Conservation (phyloP, 2,797 vertebrate genomes). For the Danionella dracula region DNA sequence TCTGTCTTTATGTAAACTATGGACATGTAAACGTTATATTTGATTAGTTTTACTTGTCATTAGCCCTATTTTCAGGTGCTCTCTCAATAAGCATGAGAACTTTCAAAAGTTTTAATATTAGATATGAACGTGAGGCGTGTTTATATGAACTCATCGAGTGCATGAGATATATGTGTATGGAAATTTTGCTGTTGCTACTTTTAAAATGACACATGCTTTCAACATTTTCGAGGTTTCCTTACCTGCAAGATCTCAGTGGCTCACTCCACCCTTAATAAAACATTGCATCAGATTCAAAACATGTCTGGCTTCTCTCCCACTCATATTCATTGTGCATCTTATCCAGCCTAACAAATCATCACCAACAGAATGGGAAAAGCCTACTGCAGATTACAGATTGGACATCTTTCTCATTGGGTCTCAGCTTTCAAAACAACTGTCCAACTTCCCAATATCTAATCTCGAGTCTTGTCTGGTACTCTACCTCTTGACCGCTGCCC, state of each 20-base stretch:
- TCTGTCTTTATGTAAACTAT: no score
- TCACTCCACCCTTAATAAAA: slow-evolving; percentile 33
- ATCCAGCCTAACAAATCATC: slow-evolving; percentile 30
- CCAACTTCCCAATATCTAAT: slow-evolving; percentile 57
- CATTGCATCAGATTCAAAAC: slow-evolving; percentile 32
- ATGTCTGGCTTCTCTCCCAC: slow-evolving; percentile 45
- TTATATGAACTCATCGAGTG: no score
- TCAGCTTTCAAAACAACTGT: slow-evolving; percentile 19
- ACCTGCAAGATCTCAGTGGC: slow-evolving; percentile 17
- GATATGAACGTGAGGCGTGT: no score
- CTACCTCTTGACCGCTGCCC: slow-evolving; percentile 38
- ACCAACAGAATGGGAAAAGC: slow-evolving; percentile 42
- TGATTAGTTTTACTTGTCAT: no score
- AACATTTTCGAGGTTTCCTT: slow-evolving; percentile 18
- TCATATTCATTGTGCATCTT: slow-evolving; percentile 30
- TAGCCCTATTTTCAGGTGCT: no score
- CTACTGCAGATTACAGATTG: slow-evolving; percentile 35
- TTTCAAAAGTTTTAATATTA: no score
- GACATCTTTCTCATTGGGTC: slow-evolving; percentile 25
- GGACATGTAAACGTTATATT: no score
- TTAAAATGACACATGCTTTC: slow-evolving; percentile 16
- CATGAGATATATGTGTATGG: no score
- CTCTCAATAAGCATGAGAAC: no score
- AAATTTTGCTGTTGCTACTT: slow-evolving; percentile 15
- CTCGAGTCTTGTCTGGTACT: slow-evolving; percentile 39